Base-by-base conservation (phyloP, 2,888 invertebrate genomes). In the Auanema sp. region DNA sequence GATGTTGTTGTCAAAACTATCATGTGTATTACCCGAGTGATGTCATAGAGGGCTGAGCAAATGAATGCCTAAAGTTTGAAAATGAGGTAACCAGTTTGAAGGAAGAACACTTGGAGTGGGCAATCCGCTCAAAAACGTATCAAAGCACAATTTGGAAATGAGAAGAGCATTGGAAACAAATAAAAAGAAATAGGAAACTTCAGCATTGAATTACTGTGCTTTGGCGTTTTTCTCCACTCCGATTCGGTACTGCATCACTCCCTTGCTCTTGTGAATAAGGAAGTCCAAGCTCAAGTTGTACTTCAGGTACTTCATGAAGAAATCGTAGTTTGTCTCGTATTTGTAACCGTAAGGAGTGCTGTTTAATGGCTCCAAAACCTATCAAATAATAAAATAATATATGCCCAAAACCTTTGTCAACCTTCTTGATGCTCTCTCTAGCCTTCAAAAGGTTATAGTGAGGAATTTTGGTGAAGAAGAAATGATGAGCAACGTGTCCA, bases 391-490 rank as follows among this genome's bases (percentile, higher is more conserved):
- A 5, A 52, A 3, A 8, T 4, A n/a, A 16, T 10, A 16, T n/a
- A 5, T 2, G 24, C 3, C 6, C 14, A 21, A 4, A 16, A 16
- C 3, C 5, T 16, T 16, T 40, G 40, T 8, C 5, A 55, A 64
- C 65, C 57, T 69, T 67, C 41, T 67, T 62, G 58, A 81, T 73
- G 11, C 76, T 77, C 47, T 73, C 69, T 0, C 81, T 81, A 24
- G 81, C 81, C 47, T 80, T 75, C 57, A 73, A 65, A 41, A 81
- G 70, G 58, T 80, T 72, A 56, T 81, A 81, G 64, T 81, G 81
- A 5, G 81, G 81, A 53, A 81, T 77, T 47, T 71, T 69, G 18
- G 81, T 79, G 71, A 82, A 81, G 77, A 81, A 81, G 66, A 81
- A 74, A 65, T 81, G 81, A 60, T 81, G 81, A 3, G 79, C 81